Percentiles rank a stretch among this genome's conserved stretches.
Conservation (phyloP, 2,888 invertebrate genomes). For the Clepsis dumicolana region DNA sequence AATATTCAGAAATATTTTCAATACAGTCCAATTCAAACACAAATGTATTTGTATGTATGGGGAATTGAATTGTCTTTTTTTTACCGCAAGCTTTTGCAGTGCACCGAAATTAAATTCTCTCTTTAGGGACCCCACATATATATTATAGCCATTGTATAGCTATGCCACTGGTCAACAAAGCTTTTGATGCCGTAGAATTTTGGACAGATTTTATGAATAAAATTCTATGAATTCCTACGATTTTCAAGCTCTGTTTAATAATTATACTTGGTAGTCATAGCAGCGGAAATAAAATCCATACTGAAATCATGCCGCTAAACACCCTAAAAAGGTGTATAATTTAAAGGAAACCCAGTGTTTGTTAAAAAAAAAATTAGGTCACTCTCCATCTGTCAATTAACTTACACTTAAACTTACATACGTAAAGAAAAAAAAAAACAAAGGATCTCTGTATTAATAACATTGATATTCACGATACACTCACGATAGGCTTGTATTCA, state of each 20-base stretch:
- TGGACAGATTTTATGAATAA: too few relatives aligned
- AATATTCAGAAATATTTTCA: neutral
- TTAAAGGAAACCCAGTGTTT: too few relatives aligned
- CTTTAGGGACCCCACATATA: too few relatives aligned
- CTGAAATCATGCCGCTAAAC: too few relatives aligned
- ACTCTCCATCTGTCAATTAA: too few relatives aligned
- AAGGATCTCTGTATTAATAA: neutral
- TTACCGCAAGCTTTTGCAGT: constrained; percentile 13
- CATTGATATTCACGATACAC: neutral
- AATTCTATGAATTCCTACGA: too few relatives aligned
- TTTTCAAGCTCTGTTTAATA: too few relatives aligned
- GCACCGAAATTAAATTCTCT: constrained; percentile 1
- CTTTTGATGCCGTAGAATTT: neutral
- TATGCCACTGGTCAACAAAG: neutral
- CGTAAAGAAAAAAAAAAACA: too few relatives aligned
- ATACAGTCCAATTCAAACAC: neutral
- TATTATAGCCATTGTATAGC: neutral
- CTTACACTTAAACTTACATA: neutral
- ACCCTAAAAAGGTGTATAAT: too few relatives aligned
- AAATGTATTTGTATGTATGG: neutral
- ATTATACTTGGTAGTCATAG: too few relatives aligned
- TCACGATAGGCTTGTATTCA: constrained; percentile 1
- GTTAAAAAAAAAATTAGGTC: too few relatives aligned
- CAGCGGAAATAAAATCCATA: too few relatives aligned
- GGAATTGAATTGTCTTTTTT: constrained; percentile 8